phyloP scores from a whole-genome alignment of 2,113 vertebrate genomes.

The Leiothrix lutea region DNA sequence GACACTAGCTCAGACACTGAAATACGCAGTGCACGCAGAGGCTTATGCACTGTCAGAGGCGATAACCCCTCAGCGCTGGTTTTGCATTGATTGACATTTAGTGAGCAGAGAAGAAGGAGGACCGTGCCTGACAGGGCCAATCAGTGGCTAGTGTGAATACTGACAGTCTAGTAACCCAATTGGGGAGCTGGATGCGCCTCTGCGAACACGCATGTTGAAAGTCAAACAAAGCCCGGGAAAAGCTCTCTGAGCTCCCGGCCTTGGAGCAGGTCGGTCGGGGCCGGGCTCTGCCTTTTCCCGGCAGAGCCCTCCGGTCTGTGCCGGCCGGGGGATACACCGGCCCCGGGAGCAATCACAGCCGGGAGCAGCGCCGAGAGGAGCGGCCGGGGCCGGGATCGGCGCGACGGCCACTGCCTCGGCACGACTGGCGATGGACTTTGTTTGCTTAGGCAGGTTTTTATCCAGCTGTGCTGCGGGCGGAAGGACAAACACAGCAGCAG shows the following conservation, averaged over 20 bases:
- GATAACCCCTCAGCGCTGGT: not conserved
- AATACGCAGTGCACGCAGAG: rapidly evolving
- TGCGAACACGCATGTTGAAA: not conserved
- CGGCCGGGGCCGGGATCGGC: too few species aligned
- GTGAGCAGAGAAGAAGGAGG: not conserved
- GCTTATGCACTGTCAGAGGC: rapidly evolving
- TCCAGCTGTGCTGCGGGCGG: not conserved
- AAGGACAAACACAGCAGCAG: not conserved
- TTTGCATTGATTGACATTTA: not conserved
- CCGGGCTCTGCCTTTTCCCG: not conserved
- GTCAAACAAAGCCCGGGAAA: not conserved
- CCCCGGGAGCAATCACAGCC: too few species aligned
- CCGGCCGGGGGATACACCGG: too few species aligned
- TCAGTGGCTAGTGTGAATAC: not conserved
- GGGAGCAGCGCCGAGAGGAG: too few species aligned
- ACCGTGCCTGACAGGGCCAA: too few species aligned
- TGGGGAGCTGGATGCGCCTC: not conserved
- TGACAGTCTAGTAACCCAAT: not conserved
- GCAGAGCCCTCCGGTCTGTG: not conserved
- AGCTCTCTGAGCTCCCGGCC: not conserved
- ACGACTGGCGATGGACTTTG: not conserved
- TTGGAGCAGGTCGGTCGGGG: not conserved
- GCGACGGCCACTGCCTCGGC: not conserved
- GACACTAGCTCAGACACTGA: too few species aligned
- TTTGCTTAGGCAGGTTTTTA: not conserved